Conservation (phyloP, 2,113 vertebrate genomes). For the Megaceryle torquata region DNA sequence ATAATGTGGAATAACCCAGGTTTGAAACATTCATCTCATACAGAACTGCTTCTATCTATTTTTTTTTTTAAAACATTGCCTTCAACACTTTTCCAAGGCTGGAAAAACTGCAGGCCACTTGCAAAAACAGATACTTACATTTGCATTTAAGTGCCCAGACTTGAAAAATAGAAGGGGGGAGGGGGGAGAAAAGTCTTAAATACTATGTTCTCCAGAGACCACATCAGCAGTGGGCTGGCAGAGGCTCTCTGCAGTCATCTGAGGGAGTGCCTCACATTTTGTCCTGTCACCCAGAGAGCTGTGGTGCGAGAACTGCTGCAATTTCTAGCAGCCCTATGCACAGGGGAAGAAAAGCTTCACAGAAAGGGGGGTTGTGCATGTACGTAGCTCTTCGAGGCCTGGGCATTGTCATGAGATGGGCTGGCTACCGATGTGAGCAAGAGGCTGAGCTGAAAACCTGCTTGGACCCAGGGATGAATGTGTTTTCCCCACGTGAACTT, state of each 20-base stretch:
- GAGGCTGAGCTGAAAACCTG: background rate
- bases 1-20: background rate
- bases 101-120: background rate
- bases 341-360: background rate
- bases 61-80: background rate
- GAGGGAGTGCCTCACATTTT: background rate
- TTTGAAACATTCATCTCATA: background rate
- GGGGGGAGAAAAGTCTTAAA: background rate
- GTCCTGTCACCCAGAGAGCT: background rate
- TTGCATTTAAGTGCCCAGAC: background rate
- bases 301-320: background rate
- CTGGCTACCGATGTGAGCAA: background rate
- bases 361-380: rapidly evolving
- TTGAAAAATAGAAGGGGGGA: background rate
- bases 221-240: background rate
- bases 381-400: background rate
- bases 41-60: background rate
- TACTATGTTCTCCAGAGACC: background rate
- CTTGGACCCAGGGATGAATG: background rate
- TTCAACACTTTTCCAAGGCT: background rate
- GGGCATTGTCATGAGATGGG: background rate
- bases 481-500: conserved; percentile 35
- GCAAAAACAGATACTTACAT: background rate
- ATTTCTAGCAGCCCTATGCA: background rate
- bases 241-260: background rate